These are phyloP conservation scores for Nasonovia ribisnigri DNA, from an alignment of 2,888 invertebrate genomes.

Conservation along the genomic window DNA sequence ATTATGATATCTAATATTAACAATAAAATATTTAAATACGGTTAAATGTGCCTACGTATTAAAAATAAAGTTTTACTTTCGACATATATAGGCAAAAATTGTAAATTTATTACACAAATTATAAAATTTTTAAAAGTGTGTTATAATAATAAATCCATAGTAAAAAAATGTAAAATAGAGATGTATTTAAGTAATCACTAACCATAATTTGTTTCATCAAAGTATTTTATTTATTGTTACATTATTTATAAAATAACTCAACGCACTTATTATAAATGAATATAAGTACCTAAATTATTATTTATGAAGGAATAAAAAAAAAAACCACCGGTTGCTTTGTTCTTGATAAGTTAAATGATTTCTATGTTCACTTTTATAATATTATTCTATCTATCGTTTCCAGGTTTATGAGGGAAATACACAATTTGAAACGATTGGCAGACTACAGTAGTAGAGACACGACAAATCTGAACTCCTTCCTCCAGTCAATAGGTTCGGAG, in stretches of 20 bases:
- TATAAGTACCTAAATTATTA: too few relatives aligned
- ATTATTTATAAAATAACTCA: background rate
- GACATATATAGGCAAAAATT: background rate
- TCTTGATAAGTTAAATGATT: background rate
- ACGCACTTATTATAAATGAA: background rate
- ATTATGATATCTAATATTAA: background rate
- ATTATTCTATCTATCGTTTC: constrained; percentile 65
- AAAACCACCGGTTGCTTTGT: background rate
- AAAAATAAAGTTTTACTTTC: background rate
- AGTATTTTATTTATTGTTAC: background rate
- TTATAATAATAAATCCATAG: too few relatives aligned
- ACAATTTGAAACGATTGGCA: constrained; percentile 93
- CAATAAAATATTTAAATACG: background rate
- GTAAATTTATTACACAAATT: background rate
- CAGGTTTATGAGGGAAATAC: constrained; percentile 92
- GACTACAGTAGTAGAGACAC: constrained; percentile 96
- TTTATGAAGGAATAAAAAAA: too few relatives aligned
- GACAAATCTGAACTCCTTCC: constrained; percentile 88
- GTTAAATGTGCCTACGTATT: background rate
- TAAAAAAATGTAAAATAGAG: background rate
- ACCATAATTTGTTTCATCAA: background rate
- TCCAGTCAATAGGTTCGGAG: constrained; percentile 87
- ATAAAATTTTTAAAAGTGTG: background rate
- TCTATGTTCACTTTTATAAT: background rate
- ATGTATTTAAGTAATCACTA: background rate